phyloP scores from a whole-genome alignment of 2,797 vertebrate genomes.

The Sciurus carolinensis region DNA sequence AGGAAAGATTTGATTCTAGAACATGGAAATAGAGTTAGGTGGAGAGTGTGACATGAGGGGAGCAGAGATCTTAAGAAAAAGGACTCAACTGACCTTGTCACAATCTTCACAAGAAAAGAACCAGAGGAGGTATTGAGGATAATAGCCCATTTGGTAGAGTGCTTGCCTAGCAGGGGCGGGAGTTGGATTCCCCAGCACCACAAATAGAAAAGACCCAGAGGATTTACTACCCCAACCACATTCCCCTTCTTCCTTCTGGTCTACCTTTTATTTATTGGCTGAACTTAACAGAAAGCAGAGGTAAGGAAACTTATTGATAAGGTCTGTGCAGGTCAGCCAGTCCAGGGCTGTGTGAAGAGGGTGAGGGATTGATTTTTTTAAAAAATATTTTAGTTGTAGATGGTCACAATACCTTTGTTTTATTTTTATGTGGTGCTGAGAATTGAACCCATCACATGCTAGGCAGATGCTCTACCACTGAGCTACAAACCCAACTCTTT shows the following conservation, averaged over 20 bases:
- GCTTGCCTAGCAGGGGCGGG: too few relatives aligned
- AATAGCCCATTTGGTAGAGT: too few relatives aligned
- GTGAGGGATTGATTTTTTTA: neutral
- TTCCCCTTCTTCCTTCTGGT: neutral
- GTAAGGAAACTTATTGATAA: neutral
- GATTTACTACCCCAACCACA: neutral
- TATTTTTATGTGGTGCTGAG: too few relatives aligned
- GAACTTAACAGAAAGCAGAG: neutral
- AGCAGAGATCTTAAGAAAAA: neutral
- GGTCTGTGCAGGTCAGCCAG: neutral
- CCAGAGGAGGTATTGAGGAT: too few relatives aligned
- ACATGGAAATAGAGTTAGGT: neutral
- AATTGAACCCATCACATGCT: too few relatives aligned
- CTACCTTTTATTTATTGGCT: neutral
- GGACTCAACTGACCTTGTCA: neutral
- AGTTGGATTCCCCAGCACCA: too few relatives aligned
- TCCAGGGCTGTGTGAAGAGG: neutral
- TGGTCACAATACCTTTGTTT: too few relatives aligned
- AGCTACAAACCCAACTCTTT: too few relatives aligned
- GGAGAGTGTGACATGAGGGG: neutral
- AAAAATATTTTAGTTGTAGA: too few relatives aligned
- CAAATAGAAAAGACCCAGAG: neutral
- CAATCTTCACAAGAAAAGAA: neutral
- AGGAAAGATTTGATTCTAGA: neutral
- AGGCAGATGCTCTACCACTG: too few relatives aligned